phyloP scores from a whole-genome alignment of 2,113 vertebrate species.

The Thalassarche chlororhynchos region DNA sequence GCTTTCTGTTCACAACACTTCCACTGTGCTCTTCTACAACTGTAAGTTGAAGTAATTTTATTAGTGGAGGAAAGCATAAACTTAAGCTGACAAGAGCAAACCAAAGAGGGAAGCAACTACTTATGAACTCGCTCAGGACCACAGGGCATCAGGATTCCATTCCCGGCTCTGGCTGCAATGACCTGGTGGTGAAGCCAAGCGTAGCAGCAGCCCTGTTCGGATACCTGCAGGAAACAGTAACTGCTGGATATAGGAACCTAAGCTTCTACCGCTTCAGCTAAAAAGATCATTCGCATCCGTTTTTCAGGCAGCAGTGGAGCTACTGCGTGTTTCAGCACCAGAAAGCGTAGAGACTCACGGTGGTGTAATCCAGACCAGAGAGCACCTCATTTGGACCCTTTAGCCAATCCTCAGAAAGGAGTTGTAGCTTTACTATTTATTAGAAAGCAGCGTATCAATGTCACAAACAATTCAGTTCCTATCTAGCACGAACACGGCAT shows the following conservation, averaged over 20 bases:
- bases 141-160: background rate
- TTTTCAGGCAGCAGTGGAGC: background rate
- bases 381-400: background rate
- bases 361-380: background rate
- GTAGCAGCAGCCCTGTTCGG: background rate
- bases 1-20: background rate
- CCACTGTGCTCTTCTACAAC: background rate
- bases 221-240: background rate
- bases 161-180: background rate
- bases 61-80: background rate
- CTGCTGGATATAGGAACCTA: background rate
- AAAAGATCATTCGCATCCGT: background rate
- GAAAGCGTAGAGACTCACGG: fast-evolving
- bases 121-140: background rate
- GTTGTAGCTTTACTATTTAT: background rate
- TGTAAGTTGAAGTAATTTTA: background rate
- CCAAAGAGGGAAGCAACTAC: background rate
- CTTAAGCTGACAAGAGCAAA: background rate
- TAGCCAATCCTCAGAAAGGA: background rate
- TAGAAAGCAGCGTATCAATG: background rate
- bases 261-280: background rate
- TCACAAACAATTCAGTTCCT: background rate
- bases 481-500: background rate
- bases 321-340: background rate
- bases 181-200: background rate